Evolutionary conservation across 2,797 vertebrate genomes (phyloP), one percentile per base, ranked within the genome.

Genomic region (Dendrocincla fuliginosa): DNA sequence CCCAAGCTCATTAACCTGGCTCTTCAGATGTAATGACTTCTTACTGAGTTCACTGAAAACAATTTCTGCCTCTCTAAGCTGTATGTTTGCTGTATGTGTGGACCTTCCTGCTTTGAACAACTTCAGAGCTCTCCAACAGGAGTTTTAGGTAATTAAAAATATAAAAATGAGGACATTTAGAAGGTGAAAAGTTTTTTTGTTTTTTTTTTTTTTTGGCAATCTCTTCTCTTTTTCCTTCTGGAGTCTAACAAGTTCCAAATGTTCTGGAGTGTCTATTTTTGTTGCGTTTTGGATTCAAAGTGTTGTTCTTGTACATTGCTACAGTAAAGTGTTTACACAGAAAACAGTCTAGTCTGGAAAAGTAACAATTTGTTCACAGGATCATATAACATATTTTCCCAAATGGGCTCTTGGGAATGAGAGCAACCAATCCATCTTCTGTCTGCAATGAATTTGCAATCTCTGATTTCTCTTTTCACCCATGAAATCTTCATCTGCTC

Each of bases 281-380:
- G 22, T 94, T 82, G 87, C 70, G 80, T 67, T 96, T 96, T 97
- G 93, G 89, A 94, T 63, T 82, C 89, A 50, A 95, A 94, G 41
- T 84, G 92, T 87, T 93, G 89, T 88, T 95, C 93, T 96, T 91
- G 65, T 70, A 84, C 87, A 74, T 90, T 90, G 89, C 89, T 91
- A 59, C 93, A 82, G 83, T 93, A 84, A 95, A 96, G 74, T 97
- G 91, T 97, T 96, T 96, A 91, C 85, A 95, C 74, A 94, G 92
- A 95, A 96, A 97, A 95, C 91, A 95, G 87, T 64, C 55, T 60
- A 60, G 87, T 70, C 93, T 96, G 94, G 89, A 96, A 95, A 95
- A 96, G 85, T 84, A 95, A 95, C 89, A 96, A 96, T 95, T 94
- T 97, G 95, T 96, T 96, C 95, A 91, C 92, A 80, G 88, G 90